phyloP scores from a whole-genome alignment of 2,797 vertebrate genomes.

The Bovichtus variegatus region DNA sequence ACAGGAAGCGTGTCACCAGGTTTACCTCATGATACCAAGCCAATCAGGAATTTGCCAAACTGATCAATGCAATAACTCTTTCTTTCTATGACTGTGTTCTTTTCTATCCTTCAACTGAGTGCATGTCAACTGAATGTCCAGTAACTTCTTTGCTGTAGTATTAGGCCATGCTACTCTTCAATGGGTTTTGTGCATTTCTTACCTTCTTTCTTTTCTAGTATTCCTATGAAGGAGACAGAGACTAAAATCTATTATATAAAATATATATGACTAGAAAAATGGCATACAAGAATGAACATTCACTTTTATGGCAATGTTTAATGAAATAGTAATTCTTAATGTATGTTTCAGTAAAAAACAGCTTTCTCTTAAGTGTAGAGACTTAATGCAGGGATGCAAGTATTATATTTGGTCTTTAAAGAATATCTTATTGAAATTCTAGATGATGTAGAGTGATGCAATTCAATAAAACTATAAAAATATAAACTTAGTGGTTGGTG shows the following conservation, averaged over 20 bases:
- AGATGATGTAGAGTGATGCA: slow-evolving; percentile 89
- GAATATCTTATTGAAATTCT: slow-evolving; percentile 89
- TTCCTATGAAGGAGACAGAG: slow-evolving; percentile 80
- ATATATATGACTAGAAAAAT: slow-evolving; percentile 77
- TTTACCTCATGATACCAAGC: slow-evolving; percentile 56
- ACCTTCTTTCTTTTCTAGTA: slow-evolving; percentile 87
- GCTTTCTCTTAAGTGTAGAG: slow-evolving; percentile 86
- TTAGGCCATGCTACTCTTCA: slow-evolving; percentile 87
- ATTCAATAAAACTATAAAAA: slow-evolving; percentile 86
- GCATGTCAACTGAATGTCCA: slow-evolving; percentile 90
- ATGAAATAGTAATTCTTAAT: slow-evolving; percentile 86
- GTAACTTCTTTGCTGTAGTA: slow-evolving; percentile 87
- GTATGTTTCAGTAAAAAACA: slow-evolving; percentile 89
- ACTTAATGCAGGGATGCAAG: slow-evolving; percentile 89
- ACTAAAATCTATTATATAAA: slow-evolving; percentile 77
- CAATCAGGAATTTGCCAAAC: slow-evolving; percentile 67
- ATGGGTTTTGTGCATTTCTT: slow-evolving; percentile 88
- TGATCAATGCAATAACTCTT: slow-evolving; percentile 66
- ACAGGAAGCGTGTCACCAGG: slow-evolving; percentile 27
- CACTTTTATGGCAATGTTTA: slow-evolving; percentile 88
- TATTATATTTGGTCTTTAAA: slow-evolving; percentile 88
- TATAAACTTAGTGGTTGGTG: slow-evolving; percentile 27
- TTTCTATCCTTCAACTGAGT: slow-evolving; percentile 84
- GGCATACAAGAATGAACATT: slow-evolving; percentile 80
- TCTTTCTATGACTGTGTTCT: slow-evolving; percentile 72